These are phyloP conservation scores for Sesia apiformis DNA, from an alignment of 2,888 invertebrate genomes.

Conservation along the genomic window DNA sequence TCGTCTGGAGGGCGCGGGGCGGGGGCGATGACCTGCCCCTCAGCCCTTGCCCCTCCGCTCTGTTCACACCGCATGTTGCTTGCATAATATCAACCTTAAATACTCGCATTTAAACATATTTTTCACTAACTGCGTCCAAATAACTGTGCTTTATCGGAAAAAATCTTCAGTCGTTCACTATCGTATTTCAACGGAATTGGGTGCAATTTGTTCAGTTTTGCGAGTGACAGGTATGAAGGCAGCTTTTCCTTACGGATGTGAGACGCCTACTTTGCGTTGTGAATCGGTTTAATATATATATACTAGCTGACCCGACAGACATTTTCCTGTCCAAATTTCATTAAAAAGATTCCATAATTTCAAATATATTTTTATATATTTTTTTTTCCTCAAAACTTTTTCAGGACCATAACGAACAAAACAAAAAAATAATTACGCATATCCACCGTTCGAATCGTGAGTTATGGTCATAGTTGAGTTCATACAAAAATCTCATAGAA, in stretches of 20 bases:
- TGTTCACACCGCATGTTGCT: conserved; percentile 18
- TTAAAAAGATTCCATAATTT: too few species aligned
- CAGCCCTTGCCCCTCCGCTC: conserved; percentile 22
- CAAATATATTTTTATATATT: too few species aligned
- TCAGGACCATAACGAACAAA: too few species aligned
- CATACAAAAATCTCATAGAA: too few species aligned
- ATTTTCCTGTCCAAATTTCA: too few species aligned
- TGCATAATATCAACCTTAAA: conserved; percentile 47
- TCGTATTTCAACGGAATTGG: conserved; percentile 29
- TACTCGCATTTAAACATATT: conserved; percentile 30
- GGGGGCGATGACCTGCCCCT: conserved; percentile 32
- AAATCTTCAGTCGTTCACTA: conserved; percentile 45
- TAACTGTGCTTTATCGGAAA: conserved; percentile 38
- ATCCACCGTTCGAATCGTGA: too few species aligned
- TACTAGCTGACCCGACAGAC: too few species aligned
- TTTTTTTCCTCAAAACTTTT: too few species aligned
- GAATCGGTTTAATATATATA: too few species aligned
- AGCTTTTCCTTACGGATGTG: background rate
- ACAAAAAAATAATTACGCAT: too few species aligned
- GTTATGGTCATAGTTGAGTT: too few species aligned
- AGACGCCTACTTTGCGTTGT: conserved; percentile 8
- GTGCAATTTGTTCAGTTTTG: conserved; percentile 2
- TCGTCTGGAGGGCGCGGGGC: conserved; percentile 16
- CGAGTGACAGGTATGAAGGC: background rate
- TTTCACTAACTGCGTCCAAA: conserved; percentile 24